Percentiles rank a stretch among this genome's conserved stretches.
Evolutionary conservation across 2,797 vertebrate genomes (phyloP).

Genomic region (Sciurus vulgaris): DNA sequence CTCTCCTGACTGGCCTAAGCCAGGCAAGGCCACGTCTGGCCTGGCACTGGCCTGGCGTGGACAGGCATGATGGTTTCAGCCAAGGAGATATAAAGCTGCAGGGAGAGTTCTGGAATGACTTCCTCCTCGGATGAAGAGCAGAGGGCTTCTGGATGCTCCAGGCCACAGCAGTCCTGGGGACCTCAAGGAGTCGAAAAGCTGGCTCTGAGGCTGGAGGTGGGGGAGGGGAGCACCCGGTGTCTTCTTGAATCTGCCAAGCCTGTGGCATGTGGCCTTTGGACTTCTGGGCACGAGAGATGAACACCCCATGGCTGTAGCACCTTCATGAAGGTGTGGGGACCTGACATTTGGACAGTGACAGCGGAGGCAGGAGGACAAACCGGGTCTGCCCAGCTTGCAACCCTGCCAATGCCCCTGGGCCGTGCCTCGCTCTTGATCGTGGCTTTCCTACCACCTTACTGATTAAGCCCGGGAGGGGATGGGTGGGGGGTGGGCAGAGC

Average conservation of each 20-base stretch:
- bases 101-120: not conserved
- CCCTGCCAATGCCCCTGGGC: accelerated
- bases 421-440: accelerated
- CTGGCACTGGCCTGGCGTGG: too few relatives aligned
- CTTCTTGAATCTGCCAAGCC: not conserved
- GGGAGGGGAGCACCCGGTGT: accelerated
- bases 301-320: accelerated
- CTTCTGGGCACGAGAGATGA: not conserved
- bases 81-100: not conserved
- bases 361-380: not conserved
- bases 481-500: not conserved
- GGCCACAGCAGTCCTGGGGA: not conserved
- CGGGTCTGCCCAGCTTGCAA: not conserved
- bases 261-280: accelerated
- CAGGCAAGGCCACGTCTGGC: not conserved
- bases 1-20: not conserved
- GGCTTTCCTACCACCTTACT: not conserved
- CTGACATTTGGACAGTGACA: not conserved
- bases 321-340: not conserved
- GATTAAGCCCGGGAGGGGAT: not conserved
- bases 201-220: not conserved
- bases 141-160: not conserved
- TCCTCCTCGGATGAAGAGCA: not conserved
- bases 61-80: not conserved
- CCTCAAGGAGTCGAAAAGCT: not conserved